Base-by-base conservation (phyloP, 2,888 invertebrate species). In the Torymus aiolomorphi region DNA sequence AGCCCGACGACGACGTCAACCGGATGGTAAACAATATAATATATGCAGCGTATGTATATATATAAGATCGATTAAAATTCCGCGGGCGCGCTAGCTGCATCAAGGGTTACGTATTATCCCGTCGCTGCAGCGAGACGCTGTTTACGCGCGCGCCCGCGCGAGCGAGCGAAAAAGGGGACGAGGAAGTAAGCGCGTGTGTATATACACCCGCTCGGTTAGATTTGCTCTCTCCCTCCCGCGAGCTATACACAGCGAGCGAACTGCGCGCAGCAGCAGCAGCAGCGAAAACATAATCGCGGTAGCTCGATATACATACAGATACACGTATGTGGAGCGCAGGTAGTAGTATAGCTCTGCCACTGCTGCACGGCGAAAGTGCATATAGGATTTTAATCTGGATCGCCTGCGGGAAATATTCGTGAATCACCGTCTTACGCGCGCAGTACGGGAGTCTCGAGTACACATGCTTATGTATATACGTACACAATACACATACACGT, bases 391-490 rank as follows among this genome's bases (percentile, higher is more conserved):
- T 75, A 79, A 79, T 79, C 74, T 54, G 59, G 12, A 75, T 75
- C 71, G 70, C 75, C 61, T 49, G 24, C 24, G 70, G 75, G 59
- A 54, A 65, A 51, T 62, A 66, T 71, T 70, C 63, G 70, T 70
- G 74, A 78, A 74, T 78, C 74, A 78, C 51, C 67, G 73, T 74
- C 69, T 74, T 78, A 78, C 73, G 16, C 54, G 62, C 63, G 42
- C 14, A 8, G 31, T 2, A 16, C 42, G 3, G 11, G 42, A 70
- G 42, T 31, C 31, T 31, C 10, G 52, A 72, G 18, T 16, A 51
- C 4, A 51, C 8, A 24, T 18, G 11, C 31, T 14, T 24, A 8
- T 61, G 4, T 67, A 8, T 67, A 52, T 66, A 20, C 51, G 42
- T 66, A 14, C 51, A 3, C 52, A n/a, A 67, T 24, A 54, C 2